Evolutionary conservation across 2,888 invertebrate genomes (phyloP), one percentile per base, ranked within the genome.

Genomic region (Frankliniella fusca): DNA sequence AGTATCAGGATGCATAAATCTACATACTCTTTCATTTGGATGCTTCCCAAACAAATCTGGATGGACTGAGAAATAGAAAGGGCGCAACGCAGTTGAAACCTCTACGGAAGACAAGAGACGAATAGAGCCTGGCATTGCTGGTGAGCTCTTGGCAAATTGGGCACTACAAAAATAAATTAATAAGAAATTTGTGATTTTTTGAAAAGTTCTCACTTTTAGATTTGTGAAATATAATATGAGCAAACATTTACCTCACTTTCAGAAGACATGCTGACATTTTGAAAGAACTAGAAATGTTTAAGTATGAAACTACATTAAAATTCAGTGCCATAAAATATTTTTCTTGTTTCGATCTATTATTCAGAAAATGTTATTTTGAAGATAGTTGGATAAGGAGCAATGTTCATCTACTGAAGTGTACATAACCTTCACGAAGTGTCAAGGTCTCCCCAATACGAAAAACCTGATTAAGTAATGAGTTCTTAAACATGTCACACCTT

Each of bases 41-140:
- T 94, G 93, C 89, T 94, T 94, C 82, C 96, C 96, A 90, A 98
- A 98, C 80, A 98, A 91, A 90, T 98, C 98, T 18, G 98, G 98
- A 90, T 98, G 98, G 5, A 98, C 97, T 83, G 94, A 94, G 88
- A 98, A 97, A 89, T 97, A 97, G 88, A 98, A 97, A 9, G 97
- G 97, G 83, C 97, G 91, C 80, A 98, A 89, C 0, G 97, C 97
- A 48, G 97, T 94, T 0, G 97, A 94, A 28, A 97, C 92, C 90
- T 97, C 96, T 49, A 94, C 93, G 83, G 93, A 93, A 86, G 93
- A 95, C 85, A 94, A 88, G 85, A 83, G 86, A 82, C 85, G 87
- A 27, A 76, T 9, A 76, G 27, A 23, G 70, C 27, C 11, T 27
- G 27, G 27, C 8, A 76, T 23, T 3, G 11, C 12, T 27, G 27